Base-by-base conservation (phyloP, 92 coral and sea anemone genomes). In the Actinernus sp. region DNA sequence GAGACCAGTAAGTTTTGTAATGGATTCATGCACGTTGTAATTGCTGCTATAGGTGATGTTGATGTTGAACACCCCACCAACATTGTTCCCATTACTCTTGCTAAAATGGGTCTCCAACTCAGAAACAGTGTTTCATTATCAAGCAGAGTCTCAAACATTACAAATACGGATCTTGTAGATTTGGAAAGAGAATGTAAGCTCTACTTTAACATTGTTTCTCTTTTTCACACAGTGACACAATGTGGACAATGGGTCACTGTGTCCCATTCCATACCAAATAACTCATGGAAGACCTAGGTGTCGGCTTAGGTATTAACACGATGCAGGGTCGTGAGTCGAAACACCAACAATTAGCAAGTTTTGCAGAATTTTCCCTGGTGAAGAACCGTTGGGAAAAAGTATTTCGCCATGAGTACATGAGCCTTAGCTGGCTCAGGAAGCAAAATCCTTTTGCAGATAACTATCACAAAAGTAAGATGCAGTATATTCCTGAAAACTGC, bases 261-360 rank as follows among this genome's bases (percentile, higher is more conserved):
- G 82, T 85, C 19, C 91, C 86, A 29, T 71, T 79, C 40, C 91
- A 79, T 49, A 67, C 82, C 63, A 65, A 78, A 49, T 81, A 71
- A 66, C 71, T 85, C 4, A 14, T 72, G 58, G 72, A 71, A 22
- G 76, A 79, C 31, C 45, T 79, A 59, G 83, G 83, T 51, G 80
- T 78, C 19, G 78, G 74, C 44, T 69, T 69, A 17, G 84, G 84
- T 0, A 68, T 83, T n/a, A 83, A 84, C 21, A 68, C 68, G 29
- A 85, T 85, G 87, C 87, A 85, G 70, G 88, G 81, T 25, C 17
- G 93, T 17, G 88, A 80, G 70, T 48, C 93, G 0, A 87, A 87
- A 49, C 93, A 80, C 50, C 88, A 81, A 26, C 82, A 77, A 61
- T 63, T 87, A 36, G 83, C 82, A 24, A 47, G 61, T 8, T 86